Evolutionary conservation across 1,140 invertebrate genomes (phyloP), one percentile per base, ranked within the genome.

Genomic region (Megalopta genalis): DNA sequence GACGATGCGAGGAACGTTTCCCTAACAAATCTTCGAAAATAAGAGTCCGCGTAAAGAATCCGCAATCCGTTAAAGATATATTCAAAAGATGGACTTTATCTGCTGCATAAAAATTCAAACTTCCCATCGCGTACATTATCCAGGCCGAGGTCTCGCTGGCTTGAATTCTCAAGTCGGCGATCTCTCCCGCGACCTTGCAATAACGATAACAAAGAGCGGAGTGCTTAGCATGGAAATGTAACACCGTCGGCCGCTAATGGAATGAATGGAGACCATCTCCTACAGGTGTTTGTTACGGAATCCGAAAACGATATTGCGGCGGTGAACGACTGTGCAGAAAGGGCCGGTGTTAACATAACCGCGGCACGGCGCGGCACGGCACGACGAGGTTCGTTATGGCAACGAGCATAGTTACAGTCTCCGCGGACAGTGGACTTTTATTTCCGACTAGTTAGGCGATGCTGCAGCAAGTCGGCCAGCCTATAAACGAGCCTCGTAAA

Each of bases 391-490:
- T 49, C 0, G 67, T 77, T n/a, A 18, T 16, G 16, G 21, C n/a
- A 1, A 39, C 21, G 23, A n/a, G 46, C 42, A n/a, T 42, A 37
- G 37, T 49, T 69, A 23, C 46, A 60, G 27, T 14, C 65, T 6
- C 63, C 12, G 42, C 6, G n/a, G 2, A 52, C 12, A 9, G 42
- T 66, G 54, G 62, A 2, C 49, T 32, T 67, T 86, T 78, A 82
- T 73, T 75, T 70, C 65, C 67, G 70, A 82, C 84, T 70, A 82
- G 67, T 82, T 77, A 72, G 46, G 59, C 46, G 68, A 82, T 62
- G 8, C 52, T n/a, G 27, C 37, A n/a, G 49, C 8, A 60, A 42
- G 25, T 62, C 23, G n/a, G 14, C 9, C 37, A 9, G 23, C 46
- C 37, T 49, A 52, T 9, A 32, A 70, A 74, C 49, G 46, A 3